These are phyloP conservation scores for Meganola albula DNA, from an alignment of 2,888 invertebrate genomes.

Conservation along the genomic window DNA sequence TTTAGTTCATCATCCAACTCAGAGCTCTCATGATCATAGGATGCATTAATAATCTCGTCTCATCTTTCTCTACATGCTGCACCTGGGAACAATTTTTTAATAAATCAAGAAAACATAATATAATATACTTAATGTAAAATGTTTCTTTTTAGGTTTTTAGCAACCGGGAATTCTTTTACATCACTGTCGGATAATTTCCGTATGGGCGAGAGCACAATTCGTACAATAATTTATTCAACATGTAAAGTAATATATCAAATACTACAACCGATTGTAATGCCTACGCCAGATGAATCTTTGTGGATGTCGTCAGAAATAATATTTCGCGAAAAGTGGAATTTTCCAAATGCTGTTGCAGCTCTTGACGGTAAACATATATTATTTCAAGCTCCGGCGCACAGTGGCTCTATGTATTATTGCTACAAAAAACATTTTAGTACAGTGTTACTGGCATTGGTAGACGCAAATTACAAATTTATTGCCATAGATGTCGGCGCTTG, in stretches of 20 bases:
- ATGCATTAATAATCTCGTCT: too few species aligned
- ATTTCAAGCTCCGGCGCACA: conserved; percentile 6
- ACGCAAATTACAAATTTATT: conserved; percentile 10
- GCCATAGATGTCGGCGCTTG: conserved; percentile 2
- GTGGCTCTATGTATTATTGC: conserved; percentile 4
- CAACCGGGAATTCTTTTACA: conserved; percentile 8
- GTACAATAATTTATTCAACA: conserved; percentile 6
- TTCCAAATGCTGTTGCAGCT: conserved; percentile 7
- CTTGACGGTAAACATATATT: conserved; percentile 7
- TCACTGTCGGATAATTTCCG: conserved; percentile 1
- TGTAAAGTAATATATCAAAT: conserved; percentile 8
- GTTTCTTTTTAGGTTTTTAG: conserved; percentile 7
- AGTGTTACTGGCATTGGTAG: conserved; percentile 9
- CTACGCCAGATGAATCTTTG: conserved; percentile 4
- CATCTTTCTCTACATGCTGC: too few species aligned
- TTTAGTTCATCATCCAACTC: too few species aligned
- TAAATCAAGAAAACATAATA: too few species aligned
- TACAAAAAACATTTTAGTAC: conserved; percentile 6
- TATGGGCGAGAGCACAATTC: conserved; percentile 2
- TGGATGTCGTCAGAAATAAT: conserved; percentile 3
- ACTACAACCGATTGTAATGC: conserved; percentile 1
- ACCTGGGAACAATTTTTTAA: too few species aligned
- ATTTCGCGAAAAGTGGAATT: conserved; percentile 8
- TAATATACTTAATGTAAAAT: too few species aligned
- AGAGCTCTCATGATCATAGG: too few species aligned